Evolutionary conservation across 2,113 vertebrate genomes (phyloP), one percentile per base, ranked within the genome.

Genomic region (Varanus komodoensis): DNA sequence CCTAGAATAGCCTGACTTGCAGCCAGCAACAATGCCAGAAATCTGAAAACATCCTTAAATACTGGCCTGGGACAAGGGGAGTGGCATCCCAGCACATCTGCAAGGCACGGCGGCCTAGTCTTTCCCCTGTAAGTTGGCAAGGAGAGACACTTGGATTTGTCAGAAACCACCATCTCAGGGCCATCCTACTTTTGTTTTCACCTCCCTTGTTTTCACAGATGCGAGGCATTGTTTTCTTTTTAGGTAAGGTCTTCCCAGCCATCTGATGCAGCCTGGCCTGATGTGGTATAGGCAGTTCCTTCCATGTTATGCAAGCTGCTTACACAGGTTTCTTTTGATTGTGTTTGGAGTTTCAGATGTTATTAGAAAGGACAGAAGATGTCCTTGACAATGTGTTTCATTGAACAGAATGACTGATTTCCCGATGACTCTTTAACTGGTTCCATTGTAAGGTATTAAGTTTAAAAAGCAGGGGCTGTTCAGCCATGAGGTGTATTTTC

Each of bases 401-500:
- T 54, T 89, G 83, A 27, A 89, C 67, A 83, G 64, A 89, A n/a
- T 4, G 77, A 61, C 57, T 80, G 21, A 48, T 75, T 64, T 69
- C 48, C 68, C 75, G 80, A 77, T 77, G 34, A 83, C 50, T 48
- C 34, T 7, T 64, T 71, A 57, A 87, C 77, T 87, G 38, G 52
- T 64, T 61, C n/a, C 54, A 48, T 11, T 25, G 25, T 75, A 75
- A 75, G n/a, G 52, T 83, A 54, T 87, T 79, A 68, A n/a, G 71
- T 75, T 44, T 75, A 88, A 68, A 68, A 68, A 48, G 48, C 44
- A 79, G 38, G 38, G 54, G 64, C 19, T 83, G 21, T 57, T 48
- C 81, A 64, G 21, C 67, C 79, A 84, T 32, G 34, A 88, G 74
- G 32, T 84, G 54, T 84, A 34, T 64, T 83, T 83, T 89, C 52